phyloP scores from a whole-genome alignment of 2,113 vertebrate genomes.

The Otocyon megalotis region DNA sequence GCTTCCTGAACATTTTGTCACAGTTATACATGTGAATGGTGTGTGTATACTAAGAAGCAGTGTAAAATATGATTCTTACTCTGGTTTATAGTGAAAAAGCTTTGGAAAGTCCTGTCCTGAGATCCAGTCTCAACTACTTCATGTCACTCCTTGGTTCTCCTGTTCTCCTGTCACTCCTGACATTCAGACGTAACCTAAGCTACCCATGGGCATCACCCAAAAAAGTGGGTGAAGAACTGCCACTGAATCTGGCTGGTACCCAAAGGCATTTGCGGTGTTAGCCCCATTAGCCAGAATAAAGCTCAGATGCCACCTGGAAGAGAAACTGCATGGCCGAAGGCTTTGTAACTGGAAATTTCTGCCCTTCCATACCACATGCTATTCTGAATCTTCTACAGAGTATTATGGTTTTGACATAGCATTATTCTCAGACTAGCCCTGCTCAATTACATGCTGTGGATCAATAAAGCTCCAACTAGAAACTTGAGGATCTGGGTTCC shows the following conservation, averaged over 20 bases:
- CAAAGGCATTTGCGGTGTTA: background rate
- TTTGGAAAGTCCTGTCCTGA: background rate
- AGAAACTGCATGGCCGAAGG: background rate
- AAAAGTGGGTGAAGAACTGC: background rate
- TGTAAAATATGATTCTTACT: background rate
- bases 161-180: background rate
- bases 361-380: background rate
- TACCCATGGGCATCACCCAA: background rate
- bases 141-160: background rate
- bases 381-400: background rate
- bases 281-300: background rate
- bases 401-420: background rate
- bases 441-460: background rate
- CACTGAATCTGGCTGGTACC: background rate
- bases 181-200: background rate
- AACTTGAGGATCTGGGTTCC: background rate
- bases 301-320: background rate
- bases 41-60: background rate
- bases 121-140: background rate
- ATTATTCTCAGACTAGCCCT: background rate
- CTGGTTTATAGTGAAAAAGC: background rate
- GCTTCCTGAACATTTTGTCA: background rate
- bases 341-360: background rate
- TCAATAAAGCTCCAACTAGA: background rate
- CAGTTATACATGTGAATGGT: background rate